These are phyloP conservation scores for Atherinomorus stipes DNA, from an alignment of 2,113 vertebrate genomes.

Conservation along the genomic window DNA sequence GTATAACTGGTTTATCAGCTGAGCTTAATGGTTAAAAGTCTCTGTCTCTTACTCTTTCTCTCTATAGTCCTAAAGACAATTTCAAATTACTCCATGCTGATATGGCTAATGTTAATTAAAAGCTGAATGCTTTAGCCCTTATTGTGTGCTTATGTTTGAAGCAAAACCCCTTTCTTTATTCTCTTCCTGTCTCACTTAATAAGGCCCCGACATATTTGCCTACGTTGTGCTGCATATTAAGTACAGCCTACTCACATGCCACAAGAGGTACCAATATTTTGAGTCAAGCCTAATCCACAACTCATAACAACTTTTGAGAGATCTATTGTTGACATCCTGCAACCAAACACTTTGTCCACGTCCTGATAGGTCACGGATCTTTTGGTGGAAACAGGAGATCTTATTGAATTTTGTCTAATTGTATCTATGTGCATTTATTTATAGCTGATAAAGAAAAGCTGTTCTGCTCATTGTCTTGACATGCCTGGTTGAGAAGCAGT, in stretches of 20 bases:
- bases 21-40: conserved; percentile 71
- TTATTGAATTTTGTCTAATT: no score
- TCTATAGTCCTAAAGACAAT: conserved; percentile 71
- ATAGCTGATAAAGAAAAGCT: not conserved
- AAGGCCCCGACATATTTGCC: conserved; percentile 26
- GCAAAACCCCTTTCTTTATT: conserved; percentile 38
- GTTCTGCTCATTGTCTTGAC: conserved; percentile 43
- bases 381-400: no score
- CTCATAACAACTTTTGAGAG: no score
- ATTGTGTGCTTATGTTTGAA: conserved; percentile 64
- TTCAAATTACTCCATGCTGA: conserved; percentile 69
- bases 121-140: conserved; percentile 56
- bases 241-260: conserved; percentile 1
- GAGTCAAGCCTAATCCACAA: no score
- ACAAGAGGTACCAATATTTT: not conserved
- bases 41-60: conserved; percentile 53
- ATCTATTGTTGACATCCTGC: not conserved
- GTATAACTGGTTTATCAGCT: conserved; percentile 71
- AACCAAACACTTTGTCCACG: no score
- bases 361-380: no score
- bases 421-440: not conserved
- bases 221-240: conserved; percentile 8
- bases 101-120: conserved; percentile 79
- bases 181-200: conserved; percentile 44
- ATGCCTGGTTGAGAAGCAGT: conserved; percentile 56